Percentiles rank a stretch among this genome's conserved stretches.
Evolutionary conservation across 2,113 vertebrate genomes (phyloP).

Genomic region (Phaethon lepturus): DNA sequence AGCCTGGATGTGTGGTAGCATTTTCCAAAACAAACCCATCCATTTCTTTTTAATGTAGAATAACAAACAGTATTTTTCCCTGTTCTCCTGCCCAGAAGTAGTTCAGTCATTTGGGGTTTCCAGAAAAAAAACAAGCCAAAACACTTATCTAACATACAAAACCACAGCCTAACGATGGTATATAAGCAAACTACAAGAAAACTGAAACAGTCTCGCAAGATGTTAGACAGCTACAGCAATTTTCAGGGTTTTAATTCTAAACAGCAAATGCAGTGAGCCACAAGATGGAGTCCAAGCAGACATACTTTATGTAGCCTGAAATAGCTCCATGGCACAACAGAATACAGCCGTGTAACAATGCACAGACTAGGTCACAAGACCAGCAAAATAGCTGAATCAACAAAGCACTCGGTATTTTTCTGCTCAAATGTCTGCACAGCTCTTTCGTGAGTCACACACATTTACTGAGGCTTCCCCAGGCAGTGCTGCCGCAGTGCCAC

Average conservation of each 20-base stretch:
- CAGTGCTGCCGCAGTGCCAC: neutral
- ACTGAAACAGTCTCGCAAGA: neutral
- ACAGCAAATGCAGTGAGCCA: neutral
- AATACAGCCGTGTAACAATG: rapidly evolving
- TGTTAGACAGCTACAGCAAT: neutral
- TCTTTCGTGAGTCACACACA: rapidly evolving
- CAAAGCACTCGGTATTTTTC: rapidly evolving
- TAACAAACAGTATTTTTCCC: neutral
- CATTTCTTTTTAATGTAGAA: neutral
- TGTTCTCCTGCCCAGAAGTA: neutral
- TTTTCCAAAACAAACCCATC: neutral
- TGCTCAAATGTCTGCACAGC: neutral
- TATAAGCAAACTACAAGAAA: neutral
- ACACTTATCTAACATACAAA: neutral
- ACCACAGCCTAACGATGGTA: neutral
- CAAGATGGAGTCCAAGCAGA: neutral
- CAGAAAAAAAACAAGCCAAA: neutral
- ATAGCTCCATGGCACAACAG: neutral
- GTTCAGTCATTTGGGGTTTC: neutral
- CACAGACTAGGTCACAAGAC: neutral
- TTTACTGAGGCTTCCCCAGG: neutral
- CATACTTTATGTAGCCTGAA: neutral
- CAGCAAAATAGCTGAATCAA: neutral
- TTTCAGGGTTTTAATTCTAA: neutral
- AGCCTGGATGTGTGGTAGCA: neutral